These are phyloP conservation scores for Capitulum mitella DNA, from an alignment of 2,888 invertebrate genomes.

Conservation along the genomic window DNA sequence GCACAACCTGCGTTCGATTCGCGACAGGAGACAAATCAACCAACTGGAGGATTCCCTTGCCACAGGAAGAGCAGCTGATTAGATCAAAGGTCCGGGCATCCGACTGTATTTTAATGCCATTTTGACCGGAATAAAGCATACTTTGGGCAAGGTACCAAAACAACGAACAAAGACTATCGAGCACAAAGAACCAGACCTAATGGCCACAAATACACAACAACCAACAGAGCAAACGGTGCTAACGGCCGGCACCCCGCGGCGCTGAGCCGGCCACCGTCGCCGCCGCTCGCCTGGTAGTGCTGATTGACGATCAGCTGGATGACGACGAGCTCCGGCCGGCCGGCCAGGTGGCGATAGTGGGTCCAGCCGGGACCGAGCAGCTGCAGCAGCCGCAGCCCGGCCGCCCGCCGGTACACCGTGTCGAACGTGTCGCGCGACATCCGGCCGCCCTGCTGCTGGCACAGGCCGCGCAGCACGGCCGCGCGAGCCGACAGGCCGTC, in stretches of 20 bases:
- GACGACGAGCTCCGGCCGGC: slow-evolving; percentile 22
- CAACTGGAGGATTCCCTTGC: too few relatives aligned
- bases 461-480: slow-evolving; percentile 22
- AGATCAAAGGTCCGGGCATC: too few relatives aligned
- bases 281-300: slow-evolving; percentile 24
- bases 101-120: too few relatives aligned
- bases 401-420: neutral
- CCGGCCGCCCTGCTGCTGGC: neutral
- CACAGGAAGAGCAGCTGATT: too few relatives aligned
- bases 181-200: neutral
- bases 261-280: neutral
- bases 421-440: neutral
- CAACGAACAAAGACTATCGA: neutral
- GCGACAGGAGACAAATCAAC: too few relatives aligned
- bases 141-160: too few relatives aligned
- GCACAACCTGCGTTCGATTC: too few relatives aligned
- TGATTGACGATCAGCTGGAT: slow-evolving; percentile 13
- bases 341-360: slow-evolving; percentile 24
- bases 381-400: neutral
- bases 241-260: too few relatives aligned
- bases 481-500: neutral
- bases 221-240: too few relatives aligned
- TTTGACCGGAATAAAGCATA: too few relatives aligned
- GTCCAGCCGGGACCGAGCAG: slow-evolving; percentile 21
- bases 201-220: too few relatives aligned